A percentile compares a stretch with the other conserved stretches of the same genome.
phyloP scores from a whole-genome alignment of 2,113 vertebrate genomes.

The Lepus timidus region DNA sequence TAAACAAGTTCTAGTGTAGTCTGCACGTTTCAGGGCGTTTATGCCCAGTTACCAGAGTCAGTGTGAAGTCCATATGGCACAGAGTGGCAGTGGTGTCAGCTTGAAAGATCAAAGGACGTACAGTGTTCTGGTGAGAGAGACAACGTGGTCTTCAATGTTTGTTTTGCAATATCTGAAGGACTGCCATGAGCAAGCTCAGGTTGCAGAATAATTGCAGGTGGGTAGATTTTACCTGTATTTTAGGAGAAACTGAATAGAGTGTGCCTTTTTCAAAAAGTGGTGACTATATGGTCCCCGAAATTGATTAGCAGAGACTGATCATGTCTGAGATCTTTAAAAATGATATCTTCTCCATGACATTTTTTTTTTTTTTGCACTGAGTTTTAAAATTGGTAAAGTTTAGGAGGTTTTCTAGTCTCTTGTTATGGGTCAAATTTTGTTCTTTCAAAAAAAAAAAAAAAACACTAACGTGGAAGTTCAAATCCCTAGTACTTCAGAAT shows the following conservation, averaged over 20 bases:
- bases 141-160: accelerated
- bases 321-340: not conserved
- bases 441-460: not conserved
- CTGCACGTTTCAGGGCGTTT: not conserved
- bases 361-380: not conserved
- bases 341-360: not conserved
- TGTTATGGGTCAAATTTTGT: not conserved
- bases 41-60: not conserved
- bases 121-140: not conserved
- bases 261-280: not conserved
- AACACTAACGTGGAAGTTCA: not conserved
- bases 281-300: not conserved
- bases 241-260: not conserved
- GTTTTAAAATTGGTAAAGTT: not conserved
- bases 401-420: not conserved
- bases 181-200: not conserved
- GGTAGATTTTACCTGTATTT: not conserved
- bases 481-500: not conserved
- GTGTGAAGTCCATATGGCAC: not conserved
- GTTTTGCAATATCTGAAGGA: not conserved
- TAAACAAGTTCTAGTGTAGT: not conserved
- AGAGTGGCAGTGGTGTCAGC: not conserved
- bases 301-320: not conserved
- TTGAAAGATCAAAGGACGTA: not conserved
- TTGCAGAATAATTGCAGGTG: not conserved